Evolutionary conservation across 1,140 invertebrate species (phyloP).

Genomic region (Drosophila leontia): DNA sequence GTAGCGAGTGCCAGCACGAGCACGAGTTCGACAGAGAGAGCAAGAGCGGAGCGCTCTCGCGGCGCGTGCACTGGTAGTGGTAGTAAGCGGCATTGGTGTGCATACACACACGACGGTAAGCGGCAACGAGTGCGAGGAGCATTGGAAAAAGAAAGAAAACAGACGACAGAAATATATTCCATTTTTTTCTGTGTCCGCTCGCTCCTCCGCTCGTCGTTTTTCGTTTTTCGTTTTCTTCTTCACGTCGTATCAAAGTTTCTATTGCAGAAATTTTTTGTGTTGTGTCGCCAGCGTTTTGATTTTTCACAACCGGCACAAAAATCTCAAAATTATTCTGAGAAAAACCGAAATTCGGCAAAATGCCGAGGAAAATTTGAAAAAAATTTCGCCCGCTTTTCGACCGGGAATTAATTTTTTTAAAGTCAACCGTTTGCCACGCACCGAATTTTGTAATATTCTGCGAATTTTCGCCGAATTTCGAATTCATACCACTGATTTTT

Average conservation of each 20-base stretch:
- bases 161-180: constrained; percentile 80
- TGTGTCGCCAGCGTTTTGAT: constrained; percentile 55
- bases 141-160: constrained; percentile 85
- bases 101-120: constrained; percentile 69
- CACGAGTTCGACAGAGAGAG: constrained; percentile 51
- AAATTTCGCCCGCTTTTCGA: constrained; percentile 43
- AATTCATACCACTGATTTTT: constrained; percentile 78
- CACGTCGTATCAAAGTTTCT: constrained; percentile 85
- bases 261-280: constrained; percentile 84
- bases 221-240: constrained; percentile 77
- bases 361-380: constrained; percentile 69
- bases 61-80: constrained; percentile 48
- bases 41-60: constrained; percentile 31
- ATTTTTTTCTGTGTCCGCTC: constrained; percentile 81
- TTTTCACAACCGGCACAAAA: constrained; percentile 65
- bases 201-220: constrained; percentile 67
- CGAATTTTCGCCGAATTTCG: constrained; percentile 72
- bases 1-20: constrained; percentile 39
- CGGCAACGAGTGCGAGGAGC: constrained; percentile 81
- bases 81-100: constrained; percentile 62
- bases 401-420: constrained; percentile 44
- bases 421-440: constrained; percentile 47
- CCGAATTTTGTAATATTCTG: constrained; percentile 74
- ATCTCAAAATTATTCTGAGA: constrained; percentile 62
- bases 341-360: constrained; percentile 79